These are phyloP conservation scores for Galemys pyrenaicus DNA, from an alignment of 2,113 vertebrate species.

Conservation along the genomic window DNA sequence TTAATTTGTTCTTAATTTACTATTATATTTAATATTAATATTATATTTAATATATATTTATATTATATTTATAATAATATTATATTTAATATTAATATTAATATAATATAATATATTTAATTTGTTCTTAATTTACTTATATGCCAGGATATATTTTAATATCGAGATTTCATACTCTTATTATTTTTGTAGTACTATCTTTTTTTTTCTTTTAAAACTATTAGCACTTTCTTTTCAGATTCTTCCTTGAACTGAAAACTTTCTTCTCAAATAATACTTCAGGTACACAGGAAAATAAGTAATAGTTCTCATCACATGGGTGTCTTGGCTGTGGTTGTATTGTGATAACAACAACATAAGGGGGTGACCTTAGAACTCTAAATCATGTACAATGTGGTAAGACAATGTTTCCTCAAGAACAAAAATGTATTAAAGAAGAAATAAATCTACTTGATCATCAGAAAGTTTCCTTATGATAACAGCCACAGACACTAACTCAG, in stretches of 20 bases:
- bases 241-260: not conserved
- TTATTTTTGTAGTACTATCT: not conserved
- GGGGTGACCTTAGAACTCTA: too few relatives aligned
- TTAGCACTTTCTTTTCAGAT: not conserved
- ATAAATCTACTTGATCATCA: not conserved
- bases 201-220: not conserved
- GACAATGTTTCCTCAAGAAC: not conserved
- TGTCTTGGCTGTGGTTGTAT: too few relatives aligned
- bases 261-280: slow-evolving; percentile 29
- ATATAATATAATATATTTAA: too few relatives aligned
- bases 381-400: too few relatives aligned
- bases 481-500: not conserved
- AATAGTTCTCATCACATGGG: not conserved
- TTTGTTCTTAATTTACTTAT: not conserved
- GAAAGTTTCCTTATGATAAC: not conserved
- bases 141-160: not conserved
- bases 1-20: slow-evolving; percentile 9
- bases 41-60: too few relatives aligned
- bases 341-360: too few relatives aligned
- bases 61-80: too few relatives aligned
- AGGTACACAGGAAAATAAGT: not conserved
- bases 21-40: too few relatives aligned
- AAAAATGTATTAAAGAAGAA: not conserved
- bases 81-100: too few relatives aligned
- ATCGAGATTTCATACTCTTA: not conserved